Conservation (phyloP, 2,113 vertebrate genomes). For the Prietella phreatophila region DNA sequence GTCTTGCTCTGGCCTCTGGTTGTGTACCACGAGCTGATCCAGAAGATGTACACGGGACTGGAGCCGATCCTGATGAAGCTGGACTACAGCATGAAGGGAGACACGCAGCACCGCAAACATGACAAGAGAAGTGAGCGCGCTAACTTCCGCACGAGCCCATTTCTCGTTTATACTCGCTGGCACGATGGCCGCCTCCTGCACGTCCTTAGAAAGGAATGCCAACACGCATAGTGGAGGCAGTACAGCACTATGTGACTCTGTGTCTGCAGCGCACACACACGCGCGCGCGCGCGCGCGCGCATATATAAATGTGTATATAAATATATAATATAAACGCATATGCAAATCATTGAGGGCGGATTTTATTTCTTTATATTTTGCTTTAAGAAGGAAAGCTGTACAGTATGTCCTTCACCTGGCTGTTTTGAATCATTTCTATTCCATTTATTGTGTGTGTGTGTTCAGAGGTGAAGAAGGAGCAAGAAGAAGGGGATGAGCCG, state of each 20-base stretch:
- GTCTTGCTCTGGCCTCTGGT: conserved; percentile 96
- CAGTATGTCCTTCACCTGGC: neutral
- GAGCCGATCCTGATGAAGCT: conserved; percentile 98
- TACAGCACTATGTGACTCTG: no score
- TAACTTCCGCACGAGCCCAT: neutral
- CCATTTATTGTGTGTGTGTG: conserved; percentile 14
- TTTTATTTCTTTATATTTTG: no score
- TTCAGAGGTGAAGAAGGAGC: conserved; percentile 79
- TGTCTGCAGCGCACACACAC: no score
- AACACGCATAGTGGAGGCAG: no score
- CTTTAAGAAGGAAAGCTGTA: no score
- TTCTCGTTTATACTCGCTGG: no score
- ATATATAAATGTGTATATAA: no score
- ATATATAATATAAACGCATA: no score
- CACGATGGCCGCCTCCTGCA: no score
- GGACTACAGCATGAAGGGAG: conserved; percentile 99
- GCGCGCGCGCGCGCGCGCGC: no score
- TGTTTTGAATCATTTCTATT: neutral
- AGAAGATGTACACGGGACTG: conserved; percentile 95
- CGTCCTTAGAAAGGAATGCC: neutral
- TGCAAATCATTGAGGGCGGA: no score
- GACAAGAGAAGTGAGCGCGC: conserved; percentile 90
- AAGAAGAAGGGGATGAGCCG: conserved; percentile 83
- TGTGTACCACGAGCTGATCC: conserved; percentile 96
- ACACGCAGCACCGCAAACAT: conserved; percentile 85